phyloP scores from a whole-genome alignment of 1,140 invertebrate genomes.

The Nilaparvata lugens region DNA sequence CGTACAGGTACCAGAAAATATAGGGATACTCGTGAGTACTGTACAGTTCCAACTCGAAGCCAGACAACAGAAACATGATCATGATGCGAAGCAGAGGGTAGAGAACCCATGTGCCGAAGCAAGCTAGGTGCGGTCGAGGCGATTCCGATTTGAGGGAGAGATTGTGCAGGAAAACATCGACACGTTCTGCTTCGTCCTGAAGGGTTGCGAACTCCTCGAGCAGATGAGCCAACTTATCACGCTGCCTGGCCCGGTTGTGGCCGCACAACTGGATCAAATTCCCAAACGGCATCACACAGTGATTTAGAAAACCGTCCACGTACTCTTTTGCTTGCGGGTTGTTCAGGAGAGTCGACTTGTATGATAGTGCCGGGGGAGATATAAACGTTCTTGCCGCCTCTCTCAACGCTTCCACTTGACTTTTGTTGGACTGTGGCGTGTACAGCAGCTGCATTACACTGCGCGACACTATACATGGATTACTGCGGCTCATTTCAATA shows the following conservation, averaged over 20 bases:
- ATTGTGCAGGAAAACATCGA: constrained; percentile 75
- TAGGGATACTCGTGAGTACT: constrained; percentile 95
- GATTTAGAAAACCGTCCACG: constrained; percentile 78
- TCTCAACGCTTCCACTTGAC: constrained; percentile 62
- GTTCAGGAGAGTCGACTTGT: constrained; percentile 50
- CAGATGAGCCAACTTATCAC: constrained; percentile 84
- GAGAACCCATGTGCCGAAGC: constrained; percentile 91
- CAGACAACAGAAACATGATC: constrained; percentile 88
- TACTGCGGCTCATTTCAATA: constrained; percentile 79
- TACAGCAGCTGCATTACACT: constrained; percentile 83
- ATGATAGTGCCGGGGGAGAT: constrained; percentile 70
- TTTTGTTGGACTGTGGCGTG: constrained; percentile 43
- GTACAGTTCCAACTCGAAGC: constrained; percentile 92
- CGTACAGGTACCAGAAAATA: constrained; percentile 93
- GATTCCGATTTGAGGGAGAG: constrained; percentile 57
- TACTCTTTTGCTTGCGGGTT: constrained; percentile 71
- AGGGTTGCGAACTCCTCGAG: constrained; percentile 81
- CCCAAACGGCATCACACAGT: constrained; percentile 80
- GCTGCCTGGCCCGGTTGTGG: constrained; percentile 87
- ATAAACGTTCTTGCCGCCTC: constrained; percentile 82
- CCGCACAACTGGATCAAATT: constrained; percentile 84
- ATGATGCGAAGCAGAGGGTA: constrained; percentile 94
- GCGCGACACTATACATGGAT: constrained; percentile 88
- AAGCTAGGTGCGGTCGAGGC: constrained; percentile 65
- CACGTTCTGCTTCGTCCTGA: constrained; percentile 92